A percentile compares a stretch with the other conserved stretches of the same genome.
Evolutionary conservation across 2,888 invertebrate species (phyloP).

Genomic region (Aporophyla lueneburgensis): DNA sequence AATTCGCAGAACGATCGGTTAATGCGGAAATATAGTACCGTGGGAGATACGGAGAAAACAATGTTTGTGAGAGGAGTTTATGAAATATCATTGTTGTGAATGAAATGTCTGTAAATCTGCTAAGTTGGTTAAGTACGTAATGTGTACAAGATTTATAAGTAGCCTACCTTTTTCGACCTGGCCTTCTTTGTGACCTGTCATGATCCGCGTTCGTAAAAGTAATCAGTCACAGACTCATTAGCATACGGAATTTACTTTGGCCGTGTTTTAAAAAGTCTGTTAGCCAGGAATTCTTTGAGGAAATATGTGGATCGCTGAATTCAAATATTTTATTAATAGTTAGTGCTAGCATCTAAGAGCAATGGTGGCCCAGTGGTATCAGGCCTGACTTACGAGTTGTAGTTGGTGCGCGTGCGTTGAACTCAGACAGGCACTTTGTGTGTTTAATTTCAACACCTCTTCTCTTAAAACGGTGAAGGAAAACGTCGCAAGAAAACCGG

Average conservation of each 20-base stretch:
- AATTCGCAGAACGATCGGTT: constrained; percentile 62
- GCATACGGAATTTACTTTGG: background rate
- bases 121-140: constrained; percentile 21
- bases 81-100: constrained; percentile 47
- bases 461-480: no score
- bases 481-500: background rate
- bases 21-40: constrained; percentile 64
- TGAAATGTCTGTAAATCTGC: constrained; percentile 20
- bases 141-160: background rate
- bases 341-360: no score
- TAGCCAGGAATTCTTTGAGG: background rate
- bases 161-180: background rate
- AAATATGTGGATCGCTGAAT: background rate
- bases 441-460: no score
- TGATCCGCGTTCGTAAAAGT: background rate
- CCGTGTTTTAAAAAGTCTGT: constrained; percentile 19
- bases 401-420: no score
- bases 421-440: no score
- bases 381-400: no score
- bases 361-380: no score
- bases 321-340: background rate
- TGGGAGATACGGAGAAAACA: constrained; percentile 64
- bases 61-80: constrained; percentile 31
- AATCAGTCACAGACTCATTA: constrained; percentile 18
- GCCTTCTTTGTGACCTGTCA: background rate